Conservation (phyloP, 2,888 invertebrate species). For the Conops quadrifasciatus region DNA sequence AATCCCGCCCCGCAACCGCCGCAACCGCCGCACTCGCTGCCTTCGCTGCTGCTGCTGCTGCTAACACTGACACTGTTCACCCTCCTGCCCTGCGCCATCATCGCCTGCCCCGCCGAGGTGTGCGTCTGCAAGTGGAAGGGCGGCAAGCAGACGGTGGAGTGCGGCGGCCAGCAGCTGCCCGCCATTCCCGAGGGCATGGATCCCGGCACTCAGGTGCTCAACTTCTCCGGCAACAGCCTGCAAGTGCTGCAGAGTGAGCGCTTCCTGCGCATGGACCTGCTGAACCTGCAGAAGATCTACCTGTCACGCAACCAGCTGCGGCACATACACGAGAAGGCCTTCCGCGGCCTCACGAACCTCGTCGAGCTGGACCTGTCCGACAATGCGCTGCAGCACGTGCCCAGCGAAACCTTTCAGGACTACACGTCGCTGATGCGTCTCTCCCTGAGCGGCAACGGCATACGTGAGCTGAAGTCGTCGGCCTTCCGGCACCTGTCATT, state of each 20-base stretch:
- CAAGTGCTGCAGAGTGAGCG: slow-evolving; percentile 84
- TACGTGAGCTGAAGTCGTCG: slow-evolving; percentile 74
- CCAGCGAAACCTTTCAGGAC: slow-evolving; percentile 80
- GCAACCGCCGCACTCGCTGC: not conserved
- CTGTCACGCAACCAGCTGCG: slow-evolving; percentile 80
- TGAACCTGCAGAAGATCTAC: slow-evolving; percentile 88
- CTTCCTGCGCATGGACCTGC: slow-evolving; percentile 80
- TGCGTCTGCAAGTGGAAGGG: slow-evolving; percentile 94
- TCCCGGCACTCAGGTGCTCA: slow-evolving; percentile 89
- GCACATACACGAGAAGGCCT: slow-evolving; percentile 80
- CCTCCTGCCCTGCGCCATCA: not conserved
- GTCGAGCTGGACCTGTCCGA: slow-evolving; percentile 88
- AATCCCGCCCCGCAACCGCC: not conserved
- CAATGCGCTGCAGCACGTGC: slow-evolving; percentile 80
- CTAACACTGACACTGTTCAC: slow-evolving; percentile 9
- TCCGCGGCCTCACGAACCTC: slow-evolving; percentile 84
- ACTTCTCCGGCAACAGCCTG: slow-evolving; percentile 87
- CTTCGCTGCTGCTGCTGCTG: not conserved
- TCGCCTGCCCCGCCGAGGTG: slow-evolving; percentile 74
- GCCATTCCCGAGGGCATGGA: slow-evolving; percentile 87
- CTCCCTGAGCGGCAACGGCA: slow-evolving; percentile 82
- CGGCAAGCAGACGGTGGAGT: slow-evolving; percentile 92
- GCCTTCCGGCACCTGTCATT: slow-evolving; percentile 79
- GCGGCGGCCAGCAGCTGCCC: slow-evolving; percentile 82
- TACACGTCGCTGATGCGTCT: slow-evolving; percentile 85